phyloP scores from a whole-genome alignment of 2,797 vertebrate genomes.

The Xiphophorus birchmanni region DNA sequence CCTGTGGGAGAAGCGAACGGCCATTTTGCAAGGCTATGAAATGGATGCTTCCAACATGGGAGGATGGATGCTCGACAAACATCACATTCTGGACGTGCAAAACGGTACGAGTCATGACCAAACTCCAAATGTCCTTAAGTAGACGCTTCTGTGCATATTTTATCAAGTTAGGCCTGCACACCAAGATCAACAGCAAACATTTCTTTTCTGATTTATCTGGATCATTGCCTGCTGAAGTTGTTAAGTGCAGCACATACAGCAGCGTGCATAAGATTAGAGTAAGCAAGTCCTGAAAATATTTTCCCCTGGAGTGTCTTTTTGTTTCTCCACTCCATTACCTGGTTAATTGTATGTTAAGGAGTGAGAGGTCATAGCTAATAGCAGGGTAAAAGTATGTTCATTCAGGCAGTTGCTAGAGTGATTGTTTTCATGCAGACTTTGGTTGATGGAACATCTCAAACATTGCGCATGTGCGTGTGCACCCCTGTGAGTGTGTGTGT shows the following conservation, averaged over 20 bases:
- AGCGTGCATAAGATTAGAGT: background rate
- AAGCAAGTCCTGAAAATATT: background rate
- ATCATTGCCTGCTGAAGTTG: background rate
- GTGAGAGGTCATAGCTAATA: constrained; percentile 23
- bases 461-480: background rate
- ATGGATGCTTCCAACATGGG: constrained; percentile 97
- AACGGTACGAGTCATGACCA: constrained; percentile 81
- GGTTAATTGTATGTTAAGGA: constrained; percentile 27
- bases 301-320: background rate
- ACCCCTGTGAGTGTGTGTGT: background rate
- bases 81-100: constrained; percentile 94
- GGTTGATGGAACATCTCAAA: constrained; percentile 3
- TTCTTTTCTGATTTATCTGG: background rate
- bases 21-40: constrained; percentile 92
- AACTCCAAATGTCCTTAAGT: background rate
- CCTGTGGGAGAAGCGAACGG: constrained; percentile 96
- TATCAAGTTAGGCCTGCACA: background rate
- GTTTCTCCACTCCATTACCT: constrained; percentile 23
- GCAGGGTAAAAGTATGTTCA: constrained; percentile 43
- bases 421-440: constrained; percentile 44
- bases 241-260: background rate
- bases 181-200: background rate
- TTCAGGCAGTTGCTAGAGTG: constrained; percentile 38
- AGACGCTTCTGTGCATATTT: background rate
- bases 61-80: constrained; percentile 93